Percentiles rank a stretch among this genome's conserved stretches.
These are phyloP conservation scores for Anoplophora glabripennis DNA, from an alignment of 1,140 invertebrate species.

Conservation along the genomic window DNA sequence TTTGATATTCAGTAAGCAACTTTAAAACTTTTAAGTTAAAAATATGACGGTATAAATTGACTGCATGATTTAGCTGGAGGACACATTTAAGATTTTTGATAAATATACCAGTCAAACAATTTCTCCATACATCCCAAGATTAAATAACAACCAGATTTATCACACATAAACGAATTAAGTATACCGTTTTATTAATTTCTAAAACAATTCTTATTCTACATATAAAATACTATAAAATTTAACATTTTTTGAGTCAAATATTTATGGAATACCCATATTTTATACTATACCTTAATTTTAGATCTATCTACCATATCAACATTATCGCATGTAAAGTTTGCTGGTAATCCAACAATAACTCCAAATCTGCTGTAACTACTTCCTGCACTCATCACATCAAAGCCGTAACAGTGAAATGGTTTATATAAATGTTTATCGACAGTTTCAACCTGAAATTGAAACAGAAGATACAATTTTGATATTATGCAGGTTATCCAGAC, in stretches of 20 bases:
- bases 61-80: too few relatives aligned
- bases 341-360: constrained; percentile 62
- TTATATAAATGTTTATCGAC: constrained; percentile 47
- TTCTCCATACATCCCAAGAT: background rate
- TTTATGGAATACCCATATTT: constrained; percentile 28
- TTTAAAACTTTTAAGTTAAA: too few relatives aligned
- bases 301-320: constrained; percentile 50
- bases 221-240: background rate
- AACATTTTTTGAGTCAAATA: background rate
- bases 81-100: too few relatives aligned
- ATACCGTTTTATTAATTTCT: background rate
- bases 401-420: constrained; percentile 63
- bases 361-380: constrained; percentile 50
- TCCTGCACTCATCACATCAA: constrained; percentile 60
- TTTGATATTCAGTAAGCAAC: too few relatives aligned
- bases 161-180: background rate
- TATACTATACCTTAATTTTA: constrained; percentile 56
- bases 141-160: background rate
- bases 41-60: too few relatives aligned
- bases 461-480: background rate
- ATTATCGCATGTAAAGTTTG: constrained; percentile 57
- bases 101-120: too few relatives aligned
- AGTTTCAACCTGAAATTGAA: constrained; percentile 47
- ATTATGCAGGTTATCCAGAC: background rate
- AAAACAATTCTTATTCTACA: constrained; percentile 1